Evolutionary conservation across 2,797 vertebrate species (phyloP).

Genomic region (Sebastes trivittatus): DNA sequence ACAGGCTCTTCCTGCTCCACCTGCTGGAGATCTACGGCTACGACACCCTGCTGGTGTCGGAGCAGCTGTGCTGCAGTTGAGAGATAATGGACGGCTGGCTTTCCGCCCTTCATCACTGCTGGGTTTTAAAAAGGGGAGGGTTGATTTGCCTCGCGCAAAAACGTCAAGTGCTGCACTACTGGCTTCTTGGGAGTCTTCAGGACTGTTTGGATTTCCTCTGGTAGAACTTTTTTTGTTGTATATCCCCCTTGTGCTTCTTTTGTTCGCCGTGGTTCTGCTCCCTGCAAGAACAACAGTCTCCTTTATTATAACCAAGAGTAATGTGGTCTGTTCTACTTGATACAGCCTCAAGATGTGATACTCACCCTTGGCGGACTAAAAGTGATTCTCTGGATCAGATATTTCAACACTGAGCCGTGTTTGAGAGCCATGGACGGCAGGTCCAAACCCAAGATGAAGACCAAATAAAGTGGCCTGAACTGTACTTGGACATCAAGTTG

Average conservation of each 20-base stretch:
- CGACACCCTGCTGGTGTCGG: constrained; percentile 92
- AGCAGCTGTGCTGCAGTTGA: constrained; percentile 95
- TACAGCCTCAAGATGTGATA: background rate
- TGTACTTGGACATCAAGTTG: background rate
- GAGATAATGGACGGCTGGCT: background rate
- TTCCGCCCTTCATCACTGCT: constrained; percentile 12
- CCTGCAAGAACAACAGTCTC: background rate
- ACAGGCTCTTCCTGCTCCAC: constrained; percentile 92
- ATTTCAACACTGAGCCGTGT: background rate
- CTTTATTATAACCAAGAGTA: background rate
- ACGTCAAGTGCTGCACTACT: constrained; percentile 34
- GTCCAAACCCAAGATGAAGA: background rate
- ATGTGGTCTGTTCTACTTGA: background rate
- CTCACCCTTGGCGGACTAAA: background rate
- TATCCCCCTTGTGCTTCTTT: constrained; percentile 8
- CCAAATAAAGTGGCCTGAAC: background rate
- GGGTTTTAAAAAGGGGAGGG: constrained; percentile 4
- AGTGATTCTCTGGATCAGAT: background rate
- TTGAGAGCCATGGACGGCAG: background rate
- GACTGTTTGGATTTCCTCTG: constrained; percentile 9
- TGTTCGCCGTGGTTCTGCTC: constrained; percentile 17
- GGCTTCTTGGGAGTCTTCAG: constrained; percentile 28
- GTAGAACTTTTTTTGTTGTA: background rate
- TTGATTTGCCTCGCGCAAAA: constrained; percentile 11
- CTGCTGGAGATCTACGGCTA: constrained; percentile 95